These are phyloP conservation scores for Neotoma lepida DNA, from an alignment of 2,113 vertebrate genomes.

Conservation along the genomic window DNA sequence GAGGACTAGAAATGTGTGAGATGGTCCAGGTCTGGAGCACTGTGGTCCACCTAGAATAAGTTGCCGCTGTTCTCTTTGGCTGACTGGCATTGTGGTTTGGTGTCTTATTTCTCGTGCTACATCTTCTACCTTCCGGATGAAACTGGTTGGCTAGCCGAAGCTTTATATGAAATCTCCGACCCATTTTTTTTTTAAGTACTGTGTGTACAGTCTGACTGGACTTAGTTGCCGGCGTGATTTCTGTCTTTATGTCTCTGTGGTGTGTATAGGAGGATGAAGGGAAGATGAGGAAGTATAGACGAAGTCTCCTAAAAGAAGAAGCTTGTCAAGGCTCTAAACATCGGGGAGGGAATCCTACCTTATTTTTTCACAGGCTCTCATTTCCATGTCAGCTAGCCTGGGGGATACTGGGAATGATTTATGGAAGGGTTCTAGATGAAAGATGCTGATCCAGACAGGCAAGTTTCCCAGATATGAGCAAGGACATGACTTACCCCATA, in stretches of 20 bases:
- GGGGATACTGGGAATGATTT: neutral
- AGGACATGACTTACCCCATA: constrained; percentile 71
- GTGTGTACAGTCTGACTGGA: neutral
- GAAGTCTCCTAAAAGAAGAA: neutral
- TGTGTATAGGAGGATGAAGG: neutral
- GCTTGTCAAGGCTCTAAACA: neutral
- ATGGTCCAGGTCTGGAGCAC: neutral
- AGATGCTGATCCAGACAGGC: neutral
- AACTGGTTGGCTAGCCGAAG: neutral
- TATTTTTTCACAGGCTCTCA: neutral
- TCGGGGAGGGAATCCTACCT: neutral
- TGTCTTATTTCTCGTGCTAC: neutral
- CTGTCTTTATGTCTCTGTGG: neutral
- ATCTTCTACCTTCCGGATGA: constrained; percentile 28
- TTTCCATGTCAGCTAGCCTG: neutral
- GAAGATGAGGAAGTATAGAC: neutral
- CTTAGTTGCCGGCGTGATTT: neutral
- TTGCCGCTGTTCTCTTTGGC: neutral
- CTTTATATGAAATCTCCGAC: neutral
- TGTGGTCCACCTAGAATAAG: fast-evolving
- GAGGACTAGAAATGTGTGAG: neutral
- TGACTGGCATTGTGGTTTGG: neutral
- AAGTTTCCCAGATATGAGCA: neutral
- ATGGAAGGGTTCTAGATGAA: neutral
- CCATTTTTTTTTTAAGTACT: neutral